phyloP scores from a whole-genome alignment of 2,113 vertebrate genomes.

The Hoplias malabaricus region DNA sequence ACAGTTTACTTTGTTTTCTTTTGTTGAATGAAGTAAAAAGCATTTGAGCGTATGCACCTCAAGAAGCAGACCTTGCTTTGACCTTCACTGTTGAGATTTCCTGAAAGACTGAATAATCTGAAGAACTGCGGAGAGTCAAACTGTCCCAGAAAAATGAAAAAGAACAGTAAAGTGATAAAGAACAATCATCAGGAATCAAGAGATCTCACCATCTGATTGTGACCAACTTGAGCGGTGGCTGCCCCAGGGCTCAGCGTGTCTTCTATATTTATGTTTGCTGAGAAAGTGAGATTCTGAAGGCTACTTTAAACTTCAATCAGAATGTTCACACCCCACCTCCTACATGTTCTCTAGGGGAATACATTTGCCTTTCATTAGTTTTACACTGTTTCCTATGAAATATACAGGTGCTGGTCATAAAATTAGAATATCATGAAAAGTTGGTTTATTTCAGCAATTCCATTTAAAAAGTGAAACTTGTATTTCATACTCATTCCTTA shows the following conservation, averaged over 20 bases:
- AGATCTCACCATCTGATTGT: not conserved
- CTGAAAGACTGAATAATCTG: not conserved
- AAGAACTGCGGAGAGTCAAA: not conserved
- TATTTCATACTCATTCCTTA: too few relatives aligned
- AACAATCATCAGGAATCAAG: not conserved
- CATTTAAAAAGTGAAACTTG: too few relatives aligned
- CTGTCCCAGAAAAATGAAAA: not conserved
- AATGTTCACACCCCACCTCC: conserved; percentile 13
- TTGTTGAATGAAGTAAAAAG: not conserved
- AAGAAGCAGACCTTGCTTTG: conserved; percentile 7
- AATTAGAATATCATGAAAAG: too few relatives aligned
- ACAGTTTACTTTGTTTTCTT: not conserved
- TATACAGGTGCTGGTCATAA: too few relatives aligned
- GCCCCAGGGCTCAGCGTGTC: not conserved
- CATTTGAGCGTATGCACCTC: not conserved
- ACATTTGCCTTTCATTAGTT: not conserved
- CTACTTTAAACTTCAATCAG: conserved; percentile 16
- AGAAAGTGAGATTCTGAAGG: not conserved
- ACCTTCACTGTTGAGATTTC: not conserved
- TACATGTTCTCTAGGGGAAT: not conserved
- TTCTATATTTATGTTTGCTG: not conserved
- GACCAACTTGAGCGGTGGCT: not conserved
- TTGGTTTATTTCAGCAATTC: too few relatives aligned
- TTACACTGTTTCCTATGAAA: too few relatives aligned
- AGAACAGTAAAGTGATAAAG: not conserved